Evolutionary conservation across 2,797 vertebrate genomes (phyloP).

Genomic region (Echiichthys vipera): DNA sequence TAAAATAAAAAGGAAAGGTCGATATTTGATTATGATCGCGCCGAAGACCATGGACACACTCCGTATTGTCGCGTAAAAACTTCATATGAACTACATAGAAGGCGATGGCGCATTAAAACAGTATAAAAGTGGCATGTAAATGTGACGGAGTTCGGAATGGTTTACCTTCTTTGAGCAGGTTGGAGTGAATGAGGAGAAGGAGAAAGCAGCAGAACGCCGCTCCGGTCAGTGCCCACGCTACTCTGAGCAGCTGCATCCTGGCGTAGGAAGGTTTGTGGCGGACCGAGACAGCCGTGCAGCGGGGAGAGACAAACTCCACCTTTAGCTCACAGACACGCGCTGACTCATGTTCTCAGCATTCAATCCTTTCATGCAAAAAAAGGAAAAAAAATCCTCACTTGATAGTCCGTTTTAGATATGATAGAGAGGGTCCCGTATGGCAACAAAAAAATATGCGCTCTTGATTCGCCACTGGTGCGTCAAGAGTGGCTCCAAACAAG

Average conservation of each 20-base stretch:
- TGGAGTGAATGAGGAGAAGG: conserved; percentile 94
- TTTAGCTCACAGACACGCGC: conserved; percentile 74
- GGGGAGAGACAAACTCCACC: conserved; percentile 55
- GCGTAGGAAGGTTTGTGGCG: conserved; percentile 68
- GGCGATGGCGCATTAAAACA: background rate
- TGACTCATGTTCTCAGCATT: conserved; percentile 64
- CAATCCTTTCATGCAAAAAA: conserved; percentile 16
- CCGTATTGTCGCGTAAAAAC: conserved; percentile 33
- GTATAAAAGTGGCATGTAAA: background rate
- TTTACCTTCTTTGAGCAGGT: conserved; percentile 98
- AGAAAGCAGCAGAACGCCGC: conserved; percentile 97
- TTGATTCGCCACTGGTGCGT: conserved; percentile 53
- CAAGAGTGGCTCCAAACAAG: conserved; percentile 62
- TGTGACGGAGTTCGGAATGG: background rate
- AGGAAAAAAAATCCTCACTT: conserved; percentile 64
- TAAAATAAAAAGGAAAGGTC: no score
- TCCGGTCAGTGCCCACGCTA: conserved; percentile 96
- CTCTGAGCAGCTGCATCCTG: conserved; percentile 97
- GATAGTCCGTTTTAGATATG: conserved; percentile 58
- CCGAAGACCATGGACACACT: background rate
- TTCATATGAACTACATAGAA: conserved; percentile 27
- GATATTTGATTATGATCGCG: background rate
- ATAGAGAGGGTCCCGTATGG: conserved; percentile 26
- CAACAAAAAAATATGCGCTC: conserved; percentile 32
- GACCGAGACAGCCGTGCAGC: conserved; percentile 62